Conservation (phyloP, 2,797 vertebrate species). For the Darevskia nairensis region DNA sequence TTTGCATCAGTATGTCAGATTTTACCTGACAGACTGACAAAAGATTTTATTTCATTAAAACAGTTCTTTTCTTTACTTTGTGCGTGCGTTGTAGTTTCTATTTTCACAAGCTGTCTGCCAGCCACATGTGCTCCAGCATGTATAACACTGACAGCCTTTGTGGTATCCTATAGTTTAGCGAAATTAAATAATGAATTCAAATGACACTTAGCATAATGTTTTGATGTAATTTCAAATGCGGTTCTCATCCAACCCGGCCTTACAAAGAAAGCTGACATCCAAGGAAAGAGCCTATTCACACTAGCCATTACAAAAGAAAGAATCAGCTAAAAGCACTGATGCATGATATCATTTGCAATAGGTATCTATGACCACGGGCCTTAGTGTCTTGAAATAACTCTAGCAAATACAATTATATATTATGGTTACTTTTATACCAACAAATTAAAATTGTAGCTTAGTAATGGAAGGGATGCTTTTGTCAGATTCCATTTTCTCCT, state of each 20-base stretch:
- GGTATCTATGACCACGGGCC: conserved; percentile 27
- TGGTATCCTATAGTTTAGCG: conserved; percentile 68
- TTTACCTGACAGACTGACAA: conserved; percentile 66
- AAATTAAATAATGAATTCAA: conserved; percentile 76
- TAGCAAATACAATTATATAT: conserved; percentile 9
- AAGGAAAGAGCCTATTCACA: conserved; percentile 46
- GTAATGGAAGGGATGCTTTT: not conserved
- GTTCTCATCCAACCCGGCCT: conserved; percentile 59
- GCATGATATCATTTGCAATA: conserved; percentile 46
- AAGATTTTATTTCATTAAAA: conserved; percentile 65
- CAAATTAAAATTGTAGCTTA: not conserved
- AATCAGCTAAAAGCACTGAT: conserved; percentile 13
- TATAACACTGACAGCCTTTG: conserved; percentile 68
- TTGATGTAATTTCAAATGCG: conserved; percentile 73
- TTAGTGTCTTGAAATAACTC: conserved; percentile 1
- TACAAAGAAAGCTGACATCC: conserved; percentile 43
- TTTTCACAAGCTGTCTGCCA: conserved; percentile 71
- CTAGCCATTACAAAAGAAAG: conserved; percentile 44
- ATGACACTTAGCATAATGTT: conserved; percentile 74
- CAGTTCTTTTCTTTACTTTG: conserved; percentile 67
- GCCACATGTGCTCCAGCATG: conserved; percentile 56
- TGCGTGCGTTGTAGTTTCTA: conserved; percentile 51
- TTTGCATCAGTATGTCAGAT: conserved; percentile 41
- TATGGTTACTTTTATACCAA: not conserved
- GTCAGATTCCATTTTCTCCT: not conserved